Percentiles rank a stretch among this genome's conserved stretches.
These are phyloP conservation scores for Heliconius aoede DNA, from an alignment of 2,888 invertebrate genomes.

Conservation along the genomic window DNA sequence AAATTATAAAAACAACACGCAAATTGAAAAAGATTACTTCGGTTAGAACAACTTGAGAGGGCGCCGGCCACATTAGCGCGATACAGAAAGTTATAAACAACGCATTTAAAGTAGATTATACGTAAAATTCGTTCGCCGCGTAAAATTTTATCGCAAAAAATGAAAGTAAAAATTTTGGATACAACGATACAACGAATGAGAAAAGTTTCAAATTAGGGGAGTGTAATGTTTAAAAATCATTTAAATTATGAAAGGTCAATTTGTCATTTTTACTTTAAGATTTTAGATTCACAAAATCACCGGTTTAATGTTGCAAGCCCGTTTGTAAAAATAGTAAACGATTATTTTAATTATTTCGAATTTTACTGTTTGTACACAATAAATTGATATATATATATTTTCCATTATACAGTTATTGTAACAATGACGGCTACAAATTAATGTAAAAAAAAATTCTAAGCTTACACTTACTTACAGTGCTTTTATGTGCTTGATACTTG, in stretches of 20 bases:
- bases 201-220: conserved; percentile 23
- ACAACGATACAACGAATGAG: conserved; percentile 23
- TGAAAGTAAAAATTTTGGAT: conserved; percentile 23
- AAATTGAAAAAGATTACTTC: background rate
- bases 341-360: background rate
- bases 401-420: background rate
- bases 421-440: background rate
- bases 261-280: conserved; percentile 11
- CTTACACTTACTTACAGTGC: background rate
- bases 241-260: conserved; percentile 16
- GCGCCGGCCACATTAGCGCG: conserved; percentile 8
- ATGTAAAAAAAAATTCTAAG: background rate
- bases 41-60: background rate
- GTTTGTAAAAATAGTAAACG: background rate
- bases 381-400: background rate
- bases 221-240: conserved; percentile 27
- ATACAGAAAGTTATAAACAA: conserved; percentile 8
- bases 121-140: conserved; percentile 13
- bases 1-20: background rate
- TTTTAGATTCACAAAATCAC: background rate
- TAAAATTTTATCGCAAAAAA: conserved; percentile 19
- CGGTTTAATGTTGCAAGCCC: background rate
- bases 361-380: background rate
- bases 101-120: conserved; percentile 9
- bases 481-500: background rate